A percentile compares a stretch with the other conserved stretches of the same genome.
phyloP scores from a whole-genome alignment of 2,888 invertebrate species.

The Pachymerium ferrugineum region DNA sequence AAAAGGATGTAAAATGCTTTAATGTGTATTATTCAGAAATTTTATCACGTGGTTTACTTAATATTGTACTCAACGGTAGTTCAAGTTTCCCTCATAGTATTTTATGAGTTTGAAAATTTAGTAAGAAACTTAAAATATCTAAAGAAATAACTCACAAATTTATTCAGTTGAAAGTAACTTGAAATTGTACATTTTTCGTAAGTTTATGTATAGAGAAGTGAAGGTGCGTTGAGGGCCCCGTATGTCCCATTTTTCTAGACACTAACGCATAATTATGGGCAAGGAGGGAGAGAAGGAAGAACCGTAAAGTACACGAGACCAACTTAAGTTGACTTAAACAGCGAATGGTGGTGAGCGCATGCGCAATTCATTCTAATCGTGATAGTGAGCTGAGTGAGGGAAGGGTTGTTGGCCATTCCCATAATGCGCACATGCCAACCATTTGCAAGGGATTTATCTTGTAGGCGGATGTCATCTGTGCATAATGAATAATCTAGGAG shows the following conservation, averaged over 20 bases:
- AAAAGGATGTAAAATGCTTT: too few relatives aligned
- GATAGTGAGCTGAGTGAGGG: conserved; percentile 14
- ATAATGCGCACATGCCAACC: conserved; percentile 22
- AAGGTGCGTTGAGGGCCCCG: conserved; percentile 5
- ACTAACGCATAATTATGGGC: conserved; percentile 27
- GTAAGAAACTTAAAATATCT: too few relatives aligned
- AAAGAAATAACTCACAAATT: too few relatives aligned
- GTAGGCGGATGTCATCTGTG: conserved; percentile 27
- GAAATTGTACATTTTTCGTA: background rate
- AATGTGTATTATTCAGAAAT: too few relatives aligned
- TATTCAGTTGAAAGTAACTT: background rate
- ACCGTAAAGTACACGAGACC: conserved; percentile 20
- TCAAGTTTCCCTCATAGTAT: too few relatives aligned
- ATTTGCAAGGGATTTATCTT: conserved; percentile 27
- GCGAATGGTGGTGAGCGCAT: conserved; percentile 6
- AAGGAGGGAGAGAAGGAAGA: conserved; percentile 4
- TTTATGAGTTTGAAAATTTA: too few relatives aligned
- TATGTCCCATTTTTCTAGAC: conserved; percentile 17
- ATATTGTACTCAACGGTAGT: too few relatives aligned
- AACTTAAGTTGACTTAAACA: conserved; percentile 20
- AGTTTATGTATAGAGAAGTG: background rate
- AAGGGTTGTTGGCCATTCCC: conserved; percentile 22
- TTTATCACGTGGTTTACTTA: too few relatives aligned
- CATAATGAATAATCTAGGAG: conserved; percentile 8
- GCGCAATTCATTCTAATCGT: conserved; percentile 24